Evolutionary conservation across 2,113 vertebrate genomes (phyloP).

Genomic region (Guaruba guarouba): DNA sequence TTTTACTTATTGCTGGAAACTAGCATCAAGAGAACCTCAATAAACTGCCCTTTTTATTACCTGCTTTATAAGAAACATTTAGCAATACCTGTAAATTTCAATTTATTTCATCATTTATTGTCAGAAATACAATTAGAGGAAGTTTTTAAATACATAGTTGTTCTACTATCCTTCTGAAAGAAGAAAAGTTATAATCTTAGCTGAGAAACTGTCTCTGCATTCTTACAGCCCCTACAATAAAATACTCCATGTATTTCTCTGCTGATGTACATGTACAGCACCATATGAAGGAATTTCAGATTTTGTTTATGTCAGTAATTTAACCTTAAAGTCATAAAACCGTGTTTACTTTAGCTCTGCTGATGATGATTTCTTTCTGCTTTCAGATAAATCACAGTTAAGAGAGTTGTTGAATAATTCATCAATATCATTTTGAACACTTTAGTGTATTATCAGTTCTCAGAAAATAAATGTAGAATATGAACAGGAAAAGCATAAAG

Average conservation of each 20-base stretch:
- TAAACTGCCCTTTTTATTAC: slow-evolving; percentile 17
- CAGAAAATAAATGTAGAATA: slow-evolving; percentile 51
- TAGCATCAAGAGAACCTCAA: not conserved
- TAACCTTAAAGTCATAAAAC: slow-evolving; percentile 64
- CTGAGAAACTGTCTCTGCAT: not conserved
- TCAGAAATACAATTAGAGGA: not conserved
- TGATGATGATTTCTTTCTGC: slow-evolving; percentile 64
- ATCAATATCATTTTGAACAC: slow-evolving; percentile 49
- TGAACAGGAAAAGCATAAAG: slow-evolving; percentile 34
- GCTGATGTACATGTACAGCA: slow-evolving; percentile 47
- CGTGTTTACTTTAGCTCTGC: slow-evolving; percentile 71
- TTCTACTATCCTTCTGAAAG: slow-evolving; percentile 24
- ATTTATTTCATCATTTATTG: not conserved
- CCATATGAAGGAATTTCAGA: slow-evolving; percentile 54
- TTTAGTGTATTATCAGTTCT: slow-evolving; percentile 41
- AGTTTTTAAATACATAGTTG: not conserved
- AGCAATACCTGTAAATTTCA: slow-evolving; percentile 34
- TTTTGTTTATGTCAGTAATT: slow-evolving; percentile 70
- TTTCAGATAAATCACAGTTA: slow-evolving; percentile 70
- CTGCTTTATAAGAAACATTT: slow-evolving; percentile 26
- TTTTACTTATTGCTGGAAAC: slow-evolving; percentile 39
- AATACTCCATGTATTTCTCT: slow-evolving; percentile 42
- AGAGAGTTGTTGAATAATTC: slow-evolving; percentile 60
- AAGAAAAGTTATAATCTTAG: slow-evolving; percentile 35
- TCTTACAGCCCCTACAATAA: not conserved